Conservation (phyloP, 2,113 vertebrate genomes). For the Silurus asotus region DNA sequence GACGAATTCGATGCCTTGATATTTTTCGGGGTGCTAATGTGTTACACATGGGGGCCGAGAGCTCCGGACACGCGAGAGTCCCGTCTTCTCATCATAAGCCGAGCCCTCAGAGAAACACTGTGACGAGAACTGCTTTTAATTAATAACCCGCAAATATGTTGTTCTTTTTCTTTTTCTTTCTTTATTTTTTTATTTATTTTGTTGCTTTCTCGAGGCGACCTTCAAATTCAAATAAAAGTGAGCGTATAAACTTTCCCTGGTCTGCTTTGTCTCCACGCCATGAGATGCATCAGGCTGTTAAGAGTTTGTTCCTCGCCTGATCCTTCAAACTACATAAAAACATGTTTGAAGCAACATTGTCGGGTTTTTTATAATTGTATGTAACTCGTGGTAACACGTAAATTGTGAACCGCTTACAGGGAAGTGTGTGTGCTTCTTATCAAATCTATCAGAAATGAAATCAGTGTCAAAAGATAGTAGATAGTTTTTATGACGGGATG, state of each 20-base stretch:
- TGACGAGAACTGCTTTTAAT: slow-evolving; percentile 62
- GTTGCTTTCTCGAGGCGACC: slow-evolving; percentile 38
- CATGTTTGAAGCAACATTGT: not conserved
- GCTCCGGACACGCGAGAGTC: slow-evolving; percentile 47
- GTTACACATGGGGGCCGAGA: slow-evolving; percentile 62
- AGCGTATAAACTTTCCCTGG: slow-evolving; percentile 53
- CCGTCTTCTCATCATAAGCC: slow-evolving; percentile 26
- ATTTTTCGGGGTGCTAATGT: slow-evolving; percentile 66
- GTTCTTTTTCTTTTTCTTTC: slow-evolving; percentile 39
- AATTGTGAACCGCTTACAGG: no score
- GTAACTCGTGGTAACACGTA: no score
- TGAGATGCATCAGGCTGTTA: not conserved
- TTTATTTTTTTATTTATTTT: no score
- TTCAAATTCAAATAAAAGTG: slow-evolving; percentile 42
- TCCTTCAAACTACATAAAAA: no score
- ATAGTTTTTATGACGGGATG: no score
- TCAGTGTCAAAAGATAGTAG: no score
- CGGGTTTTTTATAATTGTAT: no score
- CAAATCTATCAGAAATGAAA: no score
- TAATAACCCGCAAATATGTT: slow-evolving; percentile 54
- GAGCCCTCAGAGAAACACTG: slow-evolving; percentile 38
- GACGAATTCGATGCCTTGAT: slow-evolving; percentile 24
- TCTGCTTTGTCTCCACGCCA: not conserved
- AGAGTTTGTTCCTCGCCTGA: not conserved
- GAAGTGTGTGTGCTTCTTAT: no score